Evolutionary conservation across 1,140 invertebrate species (phyloP).

Genomic region (Bombus breviceps): DNA sequence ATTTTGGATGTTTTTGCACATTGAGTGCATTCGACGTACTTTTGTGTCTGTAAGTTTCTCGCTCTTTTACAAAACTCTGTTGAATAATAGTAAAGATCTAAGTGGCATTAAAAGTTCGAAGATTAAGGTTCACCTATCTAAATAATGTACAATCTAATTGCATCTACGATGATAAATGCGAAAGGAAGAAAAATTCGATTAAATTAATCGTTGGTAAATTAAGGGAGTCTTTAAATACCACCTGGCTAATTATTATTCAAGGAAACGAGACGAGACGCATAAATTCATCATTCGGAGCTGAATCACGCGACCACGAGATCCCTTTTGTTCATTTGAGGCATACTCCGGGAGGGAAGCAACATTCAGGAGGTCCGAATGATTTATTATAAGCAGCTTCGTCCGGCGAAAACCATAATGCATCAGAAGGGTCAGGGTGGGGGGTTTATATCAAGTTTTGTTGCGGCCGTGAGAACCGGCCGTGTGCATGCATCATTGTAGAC

Average conservation of each 20-base stretch:
- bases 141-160: no score
- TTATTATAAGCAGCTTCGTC: constrained; percentile 42
- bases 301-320: background rate
- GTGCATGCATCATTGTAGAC: constrained; percentile 8
- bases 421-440: background rate
- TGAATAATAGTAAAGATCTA: no score
- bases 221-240: background rate
- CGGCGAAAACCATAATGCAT: constrained; percentile 33
- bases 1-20: no score
- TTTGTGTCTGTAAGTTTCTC: no score
- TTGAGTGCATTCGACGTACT: no score
- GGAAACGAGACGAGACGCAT: background rate
- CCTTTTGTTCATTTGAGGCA: constrained; percentile 3
- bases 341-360: background rate
- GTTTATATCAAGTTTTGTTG: constrained; percentile 32
- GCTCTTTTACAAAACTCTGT: no score
- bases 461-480: constrained; percentile 25
- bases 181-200: no score
- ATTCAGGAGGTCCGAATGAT: constrained; percentile 14
- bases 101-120: no score
- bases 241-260: background rate
- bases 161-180: no score
- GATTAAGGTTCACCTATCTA: background rate
- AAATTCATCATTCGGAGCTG: background rate
- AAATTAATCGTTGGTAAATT: background rate